Percentiles rank a stretch among this genome's conserved stretches.
These are phyloP conservation scores for Drosophila pseudoananassae DNA, from an alignment of 1,140 invertebrate species.

Conservation along the genomic window DNA sequence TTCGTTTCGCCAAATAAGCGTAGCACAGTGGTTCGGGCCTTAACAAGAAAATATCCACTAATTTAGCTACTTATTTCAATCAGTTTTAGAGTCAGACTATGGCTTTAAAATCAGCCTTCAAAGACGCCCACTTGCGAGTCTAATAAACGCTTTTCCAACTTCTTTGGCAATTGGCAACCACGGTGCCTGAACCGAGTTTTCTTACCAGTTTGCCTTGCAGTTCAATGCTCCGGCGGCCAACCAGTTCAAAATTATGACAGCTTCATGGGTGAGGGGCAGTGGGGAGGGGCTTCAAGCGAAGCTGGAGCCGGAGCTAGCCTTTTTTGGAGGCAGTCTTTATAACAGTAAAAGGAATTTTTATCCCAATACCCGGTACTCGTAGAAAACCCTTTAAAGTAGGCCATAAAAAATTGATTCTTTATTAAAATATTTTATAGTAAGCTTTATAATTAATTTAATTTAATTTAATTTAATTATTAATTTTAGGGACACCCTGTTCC, in stretches of 20 bases:
- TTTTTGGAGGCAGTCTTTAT: constrained; percentile 66
- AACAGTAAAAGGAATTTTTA: constrained; percentile 36
- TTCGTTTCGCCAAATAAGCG: constrained; percentile 59
- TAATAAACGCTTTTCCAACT: constrained; percentile 14
- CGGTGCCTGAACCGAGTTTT: constrained; percentile 49
- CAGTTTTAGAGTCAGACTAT: neutral
- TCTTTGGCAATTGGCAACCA: constrained; percentile 35
- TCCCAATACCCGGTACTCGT: neutral
- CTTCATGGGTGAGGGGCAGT: constrained; percentile 9
- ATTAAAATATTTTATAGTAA: neutral
- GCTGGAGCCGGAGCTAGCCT: constrained; percentile 39
- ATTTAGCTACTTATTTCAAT: neutral
- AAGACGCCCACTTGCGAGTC: constrained; percentile 36
- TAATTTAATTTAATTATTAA: constrained; percentile 80
- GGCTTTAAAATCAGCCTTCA: constrained; percentile 7
- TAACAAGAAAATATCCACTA: neutral
- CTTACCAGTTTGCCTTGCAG: constrained; percentile 83
- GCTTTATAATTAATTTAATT: neutral
- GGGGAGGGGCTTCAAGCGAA: neutral
- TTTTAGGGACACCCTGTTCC: constrained; percentile 92
- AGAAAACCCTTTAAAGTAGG: neutral
- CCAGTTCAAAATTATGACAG: constrained; percentile 79
- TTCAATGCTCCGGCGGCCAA: constrained; percentile 77
- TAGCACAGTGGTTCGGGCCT: constrained; percentile 44
- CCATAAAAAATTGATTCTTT: too few species aligned